Evolutionary conservation across 2,797 vertebrate genomes (phyloP).

Genomic region (Anableps anableps): DNA sequence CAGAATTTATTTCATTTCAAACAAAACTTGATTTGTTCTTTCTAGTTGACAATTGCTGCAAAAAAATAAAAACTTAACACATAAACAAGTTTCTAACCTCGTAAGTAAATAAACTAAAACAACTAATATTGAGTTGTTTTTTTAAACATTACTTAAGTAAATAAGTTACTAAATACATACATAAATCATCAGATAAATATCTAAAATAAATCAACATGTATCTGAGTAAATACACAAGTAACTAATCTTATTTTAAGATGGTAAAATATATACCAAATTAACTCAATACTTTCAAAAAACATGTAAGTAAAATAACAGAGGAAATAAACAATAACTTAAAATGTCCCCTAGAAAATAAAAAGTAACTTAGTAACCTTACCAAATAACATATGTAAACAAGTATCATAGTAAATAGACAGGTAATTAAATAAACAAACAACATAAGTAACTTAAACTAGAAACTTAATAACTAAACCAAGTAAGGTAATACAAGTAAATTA

Average conservation of each 20-base stretch:
- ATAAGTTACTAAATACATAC: background rate
- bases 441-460: background rate
- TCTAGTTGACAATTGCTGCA: background rate
- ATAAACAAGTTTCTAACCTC: background rate
- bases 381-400: background rate
- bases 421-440: background rate
- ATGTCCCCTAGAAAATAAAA: too few species aligned
- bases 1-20: background rate
- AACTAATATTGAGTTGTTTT: too few species aligned
- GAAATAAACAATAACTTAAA: background rate
- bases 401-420: background rate
- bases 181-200: background rate
- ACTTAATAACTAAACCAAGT: background rate
- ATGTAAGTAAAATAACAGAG: background rate
- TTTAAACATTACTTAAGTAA: background rate
- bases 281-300: background rate
- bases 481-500: background rate
- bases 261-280: conserved; percentile 1
- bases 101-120: background rate
- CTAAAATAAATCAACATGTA: background rate
- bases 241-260: background rate
- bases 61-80: background rate
- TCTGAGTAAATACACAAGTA: background rate
- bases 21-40: background rate
- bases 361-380: background rate